Evolutionary conservation across 2,888 invertebrate species (phyloP), one percentile per base, ranked within the genome.

Genomic region (Acrobasis consociella): DNA sequence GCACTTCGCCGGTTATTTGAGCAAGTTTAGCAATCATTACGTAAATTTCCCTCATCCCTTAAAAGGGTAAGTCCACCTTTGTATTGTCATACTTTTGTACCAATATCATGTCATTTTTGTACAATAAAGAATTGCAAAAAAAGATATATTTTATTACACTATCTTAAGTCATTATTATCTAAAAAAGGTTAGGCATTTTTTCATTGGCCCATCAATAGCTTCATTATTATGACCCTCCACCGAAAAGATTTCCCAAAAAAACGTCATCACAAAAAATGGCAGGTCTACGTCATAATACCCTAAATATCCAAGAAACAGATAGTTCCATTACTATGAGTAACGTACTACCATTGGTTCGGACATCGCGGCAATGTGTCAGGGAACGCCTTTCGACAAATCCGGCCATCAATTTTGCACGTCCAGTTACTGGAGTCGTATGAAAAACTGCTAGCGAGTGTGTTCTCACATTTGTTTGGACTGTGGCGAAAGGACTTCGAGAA

Each of bases 281-380:
- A 46, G 46, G 46, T 46, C 46, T 46, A 11, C 56, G 11, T 56
- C 56, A 42, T 17, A 22, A 13, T 42, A 56, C 38, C 56, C 56
- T 56, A 56, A 56, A 56, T 42, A 56, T 17, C 55, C 56, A 10
- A 42, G 22, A 56, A 56, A 56, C 56, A 56, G 56, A 56, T 56
- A 56, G 56, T 56, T 42, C 56, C 46, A 56, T 56, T 59, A 59
- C 49, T 15, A 59, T 59, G 58, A 59, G 58, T 59, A 59, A 59
- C 58, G 58, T 5, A 5, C 49, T 49, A 31, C 31, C 58, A 59
- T 59, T 11, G 49, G 49, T 59, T 37, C 37, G 37, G 49, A 49
- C 49, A 59, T 49, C 10, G 58, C 13, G 7, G 37, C 58, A 37
- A 59, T 59, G 58, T 59, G 56, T 56, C 56, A 56, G 3, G 11